Conservation (phyloP, 2,113 vertebrate genomes). For the Odontophorus gujanensis region DNA sequence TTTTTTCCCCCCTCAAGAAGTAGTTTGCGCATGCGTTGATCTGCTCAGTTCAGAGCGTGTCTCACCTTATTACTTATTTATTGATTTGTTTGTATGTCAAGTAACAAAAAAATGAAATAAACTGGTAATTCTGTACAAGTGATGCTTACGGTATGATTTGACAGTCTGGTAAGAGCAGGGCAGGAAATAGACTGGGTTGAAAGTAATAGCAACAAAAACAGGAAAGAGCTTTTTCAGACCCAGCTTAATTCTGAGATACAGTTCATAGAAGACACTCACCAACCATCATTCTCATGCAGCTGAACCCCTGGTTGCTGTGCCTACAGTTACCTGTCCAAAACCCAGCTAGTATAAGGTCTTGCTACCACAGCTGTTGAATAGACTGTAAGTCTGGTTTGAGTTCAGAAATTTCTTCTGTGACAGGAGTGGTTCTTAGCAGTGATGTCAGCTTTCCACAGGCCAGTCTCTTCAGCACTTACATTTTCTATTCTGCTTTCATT, state of each 20-base stretch:
- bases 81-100: not conserved
- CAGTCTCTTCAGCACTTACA: not conserved
- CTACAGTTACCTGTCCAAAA: not conserved
- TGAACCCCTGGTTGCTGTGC: not conserved
- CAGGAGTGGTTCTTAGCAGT: not conserved
- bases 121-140: not conserved
- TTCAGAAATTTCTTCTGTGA: not conserved
- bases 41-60: not conserved
- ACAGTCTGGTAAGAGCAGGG: not conserved
- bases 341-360: not conserved
- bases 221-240: not conserved
- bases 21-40: not conserved
- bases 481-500: not conserved
- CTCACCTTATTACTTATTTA: not conserved
- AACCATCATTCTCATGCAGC: not conserved
- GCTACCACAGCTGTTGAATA: not conserved
- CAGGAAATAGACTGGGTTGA: not conserved
- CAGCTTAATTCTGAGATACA: not conserved
- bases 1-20: not conserved
- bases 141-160: not conserved
- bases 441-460: not conserved
- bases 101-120: not conserved
- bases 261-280: not conserved
- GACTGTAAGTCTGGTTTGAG: not conserved
- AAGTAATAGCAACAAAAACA: not conserved